Evolutionary conservation across 2,113 vertebrate genomes (phyloP), one percentile per base, ranked within the genome.

Genomic region (Cyphomyrus plagiostoma): DNA sequence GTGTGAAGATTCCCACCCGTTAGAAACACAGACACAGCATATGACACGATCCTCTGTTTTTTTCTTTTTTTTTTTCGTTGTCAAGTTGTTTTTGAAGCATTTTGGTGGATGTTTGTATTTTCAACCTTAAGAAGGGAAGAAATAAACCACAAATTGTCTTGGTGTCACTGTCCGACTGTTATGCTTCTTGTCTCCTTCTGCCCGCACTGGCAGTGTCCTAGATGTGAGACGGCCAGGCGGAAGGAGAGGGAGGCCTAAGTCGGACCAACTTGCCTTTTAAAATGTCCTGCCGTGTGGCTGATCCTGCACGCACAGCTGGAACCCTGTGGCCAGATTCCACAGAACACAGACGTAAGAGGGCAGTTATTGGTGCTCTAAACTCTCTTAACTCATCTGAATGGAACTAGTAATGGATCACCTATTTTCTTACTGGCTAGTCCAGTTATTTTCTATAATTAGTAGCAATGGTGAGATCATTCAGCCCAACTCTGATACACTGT

Each of bases 91-190:
- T 90, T 89, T 89, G 89, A 66, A 93, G 88, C 21, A 88, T 90
- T 92, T 90, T 91, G 88, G 30, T 89, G 90, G 89, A 92, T 93
- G 92, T 94, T 49, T 88, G 39, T 93, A 80, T 91, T 89, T 93
- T 91, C 90, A 92, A 90, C 91, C 87, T 93, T 92, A 87, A 92
- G 86, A 90, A 92, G 92, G 89, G 92, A 93, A 91, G 90, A 92
- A 95, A 93, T 92, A 94, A 94, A 92, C 58, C 17, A 74, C 42
- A 90, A 82, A 19, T 0, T 89, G 88, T 91, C 77, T 19, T 21
- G 80, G 80, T 49, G 9, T 86, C 30, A 19, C 35, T 17, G 45
- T 53, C 46, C n/a, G 13, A 46, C 49, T 35, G 26, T 88, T 9
- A 17, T 62, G 52, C 50, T 89, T 3, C 88, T 89, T 84, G 52